These are phyloP conservation scores for Diorhabda sublineata DNA, from an alignment of 1,140 invertebrate genomes.

Conservation along the genomic window DNA sequence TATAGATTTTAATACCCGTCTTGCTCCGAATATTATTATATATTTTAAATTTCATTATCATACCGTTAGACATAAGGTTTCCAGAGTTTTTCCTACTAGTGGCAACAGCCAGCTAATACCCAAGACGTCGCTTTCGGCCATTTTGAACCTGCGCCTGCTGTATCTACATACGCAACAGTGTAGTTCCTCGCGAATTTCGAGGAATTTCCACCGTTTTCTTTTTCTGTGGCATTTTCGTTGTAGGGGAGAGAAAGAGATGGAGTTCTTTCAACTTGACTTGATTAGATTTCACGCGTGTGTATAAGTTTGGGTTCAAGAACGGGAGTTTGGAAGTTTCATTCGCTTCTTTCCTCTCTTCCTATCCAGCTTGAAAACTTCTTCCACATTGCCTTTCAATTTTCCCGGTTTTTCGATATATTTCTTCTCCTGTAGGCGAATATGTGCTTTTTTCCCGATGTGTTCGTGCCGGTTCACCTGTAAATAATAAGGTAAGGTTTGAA, in stretches of 20 bases:
- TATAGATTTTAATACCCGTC: no score
- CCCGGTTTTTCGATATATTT: neutral
- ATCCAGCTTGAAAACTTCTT: neutral
- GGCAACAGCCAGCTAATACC: neutral
- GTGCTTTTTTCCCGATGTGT: slow-evolving; percentile 1
- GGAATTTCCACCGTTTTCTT: slow-evolving; percentile 18
- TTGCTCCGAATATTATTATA: no score
- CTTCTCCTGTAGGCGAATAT: slow-evolving; percentile 6
- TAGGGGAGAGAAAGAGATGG: slow-evolving; percentile 18
- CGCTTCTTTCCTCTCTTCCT: slow-evolving; percentile 10
- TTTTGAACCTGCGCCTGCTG: slow-evolving; percentile 30
- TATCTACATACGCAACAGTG: slow-evolving; percentile 15
- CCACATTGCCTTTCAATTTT: slow-evolving; percentile 7
- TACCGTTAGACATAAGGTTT: neutral
- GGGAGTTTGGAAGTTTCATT: slow-evolving; percentile 11
- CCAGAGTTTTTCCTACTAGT: neutral
- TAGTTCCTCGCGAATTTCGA: slow-evolving; percentile 15
- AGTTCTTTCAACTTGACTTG: slow-evolving; percentile 19
- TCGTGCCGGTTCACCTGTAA: slow-evolving; percentile 9
- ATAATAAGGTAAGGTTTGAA: slow-evolving; percentile 8
- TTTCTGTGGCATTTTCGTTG: slow-evolving; percentile 5
- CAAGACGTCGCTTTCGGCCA: slow-evolving; percentile 31
- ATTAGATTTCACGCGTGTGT: slow-evolving; percentile 26
- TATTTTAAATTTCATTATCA: no score
- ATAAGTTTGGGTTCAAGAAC: slow-evolving; percentile 12